phyloP scores from a whole-genome alignment of 1,140 invertebrate genomes.

The Drosophila paulistorum region DNA sequence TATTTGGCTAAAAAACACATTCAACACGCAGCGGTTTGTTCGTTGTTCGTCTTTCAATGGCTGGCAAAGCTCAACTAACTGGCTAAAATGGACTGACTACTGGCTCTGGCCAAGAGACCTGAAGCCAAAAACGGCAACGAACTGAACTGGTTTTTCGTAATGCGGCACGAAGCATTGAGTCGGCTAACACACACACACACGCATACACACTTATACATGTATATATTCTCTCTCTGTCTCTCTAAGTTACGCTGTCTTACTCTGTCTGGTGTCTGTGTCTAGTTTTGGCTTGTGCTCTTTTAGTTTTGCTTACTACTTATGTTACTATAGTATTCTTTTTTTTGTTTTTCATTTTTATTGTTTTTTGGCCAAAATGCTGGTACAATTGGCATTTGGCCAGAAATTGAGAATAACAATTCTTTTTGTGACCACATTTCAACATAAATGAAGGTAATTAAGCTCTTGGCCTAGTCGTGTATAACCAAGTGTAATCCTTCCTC shows the following conservation, averaged over 20 bases:
- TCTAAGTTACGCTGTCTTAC: slow-evolving; percentile 1
- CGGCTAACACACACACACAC: slow-evolving; percentile 24
- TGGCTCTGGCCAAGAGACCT: slow-evolving; percentile 27
- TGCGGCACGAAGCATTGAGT: slow-evolving; percentile 51
- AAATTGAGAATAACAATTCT: slow-evolving; percentile 24
- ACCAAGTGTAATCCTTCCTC: slow-evolving; percentile 4
- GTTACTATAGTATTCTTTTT: slow-evolving; percentile 1
- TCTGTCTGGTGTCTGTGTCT: background rate
- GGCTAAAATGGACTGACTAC: slow-evolving; percentile 22
- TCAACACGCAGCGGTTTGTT: slow-evolving; percentile 58
- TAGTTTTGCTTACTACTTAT: slow-evolving; percentile 7
- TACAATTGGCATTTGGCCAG: slow-evolving; percentile 20
- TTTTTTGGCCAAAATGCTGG: slow-evolving; percentile 39
- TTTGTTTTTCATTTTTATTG: too few species aligned
- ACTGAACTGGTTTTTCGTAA: slow-evolving; percentile 49
- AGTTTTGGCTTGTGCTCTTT: slow-evolving; percentile 17
- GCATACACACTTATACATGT: too few species aligned
- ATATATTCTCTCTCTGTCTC: background rate
- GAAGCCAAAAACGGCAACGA: slow-evolving; percentile 28
- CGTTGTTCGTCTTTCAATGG: slow-evolving; percentile 59
- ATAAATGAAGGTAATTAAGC: slow-evolving; percentile 49
- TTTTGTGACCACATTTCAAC: slow-evolving; percentile 46
- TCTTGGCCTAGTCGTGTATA: slow-evolving; percentile 3
- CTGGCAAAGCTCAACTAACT: slow-evolving; percentile 75
- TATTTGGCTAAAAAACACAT: slow-evolving; percentile 50